These are phyloP conservation scores for Ivindomyrus marchei DNA, from an alignment of 2,113 vertebrate genomes.

Conservation along the genomic window DNA sequence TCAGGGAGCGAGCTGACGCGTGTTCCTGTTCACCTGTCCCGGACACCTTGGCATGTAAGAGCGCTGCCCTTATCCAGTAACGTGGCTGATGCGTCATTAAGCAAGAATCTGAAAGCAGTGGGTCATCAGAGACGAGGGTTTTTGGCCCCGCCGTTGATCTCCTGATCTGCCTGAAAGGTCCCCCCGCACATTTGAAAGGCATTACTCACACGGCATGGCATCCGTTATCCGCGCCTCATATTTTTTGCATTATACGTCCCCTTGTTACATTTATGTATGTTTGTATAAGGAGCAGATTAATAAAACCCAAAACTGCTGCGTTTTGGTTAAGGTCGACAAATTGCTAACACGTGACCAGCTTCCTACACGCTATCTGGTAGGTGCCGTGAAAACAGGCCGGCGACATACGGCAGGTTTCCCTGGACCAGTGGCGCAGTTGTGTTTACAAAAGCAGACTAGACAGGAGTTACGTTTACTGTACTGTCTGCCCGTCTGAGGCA, in stretches of 20 bases:
- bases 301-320: background rate
- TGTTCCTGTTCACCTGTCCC: background rate
- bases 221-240: background rate
- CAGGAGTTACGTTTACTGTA: background rate
- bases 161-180: background rate
- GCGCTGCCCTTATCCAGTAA: too few relatives aligned
- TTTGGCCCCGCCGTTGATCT: background rate
- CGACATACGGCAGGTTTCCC: background rate
- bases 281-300: background rate
- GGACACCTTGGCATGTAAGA: background rate
- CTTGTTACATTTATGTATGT: background rate
- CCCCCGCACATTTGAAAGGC: background rate
- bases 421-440: background rate
- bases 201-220: background rate
- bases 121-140: background rate
- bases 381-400: background rate
- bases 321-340: background rate
- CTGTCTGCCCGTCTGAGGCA: background rate
- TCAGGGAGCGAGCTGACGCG: background rate
- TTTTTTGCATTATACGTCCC: background rate
- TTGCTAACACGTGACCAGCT: background rate
- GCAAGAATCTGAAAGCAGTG: background rate
- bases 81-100: background rate
- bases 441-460: background rate
- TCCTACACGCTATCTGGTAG: background rate